Base-by-base conservation (phyloP, 2,888 invertebrate species). In the Phragmatobia fuliginosa region DNA sequence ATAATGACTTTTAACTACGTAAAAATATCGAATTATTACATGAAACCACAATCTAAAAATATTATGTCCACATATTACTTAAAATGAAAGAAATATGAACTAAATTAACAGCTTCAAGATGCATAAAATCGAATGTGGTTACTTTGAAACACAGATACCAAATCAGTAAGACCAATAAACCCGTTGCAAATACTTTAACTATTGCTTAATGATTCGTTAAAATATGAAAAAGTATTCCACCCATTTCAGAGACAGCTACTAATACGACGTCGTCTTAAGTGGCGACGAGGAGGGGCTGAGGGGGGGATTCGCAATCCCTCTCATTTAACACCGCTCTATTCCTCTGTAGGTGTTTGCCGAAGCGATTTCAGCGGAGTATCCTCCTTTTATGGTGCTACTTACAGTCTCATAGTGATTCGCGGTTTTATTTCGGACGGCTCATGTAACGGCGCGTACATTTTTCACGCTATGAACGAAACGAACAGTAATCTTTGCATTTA, bases 401-500 rank as follows among this genome's bases (percentile, higher is more conserved):
- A 94, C 90, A 89, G 90, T 88, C 92, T 94, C 94, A 94, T 94
- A 95, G 94, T 94, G 95, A 95, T 92, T 93, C 93, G 94, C 93
- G 93, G 92, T 94, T 95, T 95, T 94, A 94, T 95, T 94, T 94
- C 90, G 93, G 93, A 90, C 92, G 93, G 91, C 90, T 93, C 92
- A 84, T 92, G 92, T 93, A 92, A 90, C 91, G 87, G 90, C 90
- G 88, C 91, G 92, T 88, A 94, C 93, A 94, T 94, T 94, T 95
- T 94, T 94, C 94, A 94, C 90, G 90, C 90, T 88, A 87, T 88
- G 91, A 90, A 87, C 89, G 90, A 86, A 92, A 85, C 91, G 94
- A 91, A 90, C 91, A 92, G 90, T 95, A 95, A 95, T 95, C 95
- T 95, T 94, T 94, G 94, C 94, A 94, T 94, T 95, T 94, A 94